Evolutionary conservation across 2,888 invertebrate genomes (phyloP).

Genomic region (Agrilus mali): DNA sequence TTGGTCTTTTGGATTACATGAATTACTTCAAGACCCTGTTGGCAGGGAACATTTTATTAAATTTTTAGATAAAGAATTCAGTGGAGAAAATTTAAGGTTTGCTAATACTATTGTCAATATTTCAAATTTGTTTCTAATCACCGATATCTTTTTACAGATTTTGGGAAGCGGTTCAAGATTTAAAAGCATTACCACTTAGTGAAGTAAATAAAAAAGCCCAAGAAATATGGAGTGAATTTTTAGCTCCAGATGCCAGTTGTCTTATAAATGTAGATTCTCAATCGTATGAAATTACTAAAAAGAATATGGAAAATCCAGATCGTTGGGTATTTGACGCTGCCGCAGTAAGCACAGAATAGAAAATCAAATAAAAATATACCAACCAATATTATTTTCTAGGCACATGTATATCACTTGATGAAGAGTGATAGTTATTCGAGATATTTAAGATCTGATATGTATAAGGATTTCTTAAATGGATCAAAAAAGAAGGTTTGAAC

Average conservation of each 20-base stretch:
- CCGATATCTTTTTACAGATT: constrained; percentile 49
- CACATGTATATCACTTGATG: constrained; percentile 98
- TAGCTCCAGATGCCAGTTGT: constrained; percentile 87
- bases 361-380: constrained; percentile 1
- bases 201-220: constrained; percentile 70
- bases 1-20: constrained; percentile 95
- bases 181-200: constrained; percentile 78
- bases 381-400: constrained; percentile 42
- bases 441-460: constrained; percentile 95
- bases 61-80: constrained; percentile 96
- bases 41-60: constrained; percentile 92
- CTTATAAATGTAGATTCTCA: constrained; percentile 96
- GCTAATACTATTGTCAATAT: background rate
- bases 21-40: constrained; percentile 86
- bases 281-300: constrained; percentile 73
- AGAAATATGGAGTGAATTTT: constrained; percentile 87
- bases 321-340: constrained; percentile 96
- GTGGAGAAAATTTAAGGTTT: constrained; percentile 94
- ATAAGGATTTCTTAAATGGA: constrained; percentile 91
- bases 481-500: constrained; percentile 86
- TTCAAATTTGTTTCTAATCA: background rate
- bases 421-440: constrained; percentile 98
- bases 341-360: constrained; percentile 50
- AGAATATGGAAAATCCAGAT: constrained; percentile 70
- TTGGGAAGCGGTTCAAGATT: constrained; percentile 88